A percentile compares a stretch with the other conserved stretches of the same genome.
Conservation (phyloP, 2,888 invertebrate species). For the Fragum fragum region DNA sequence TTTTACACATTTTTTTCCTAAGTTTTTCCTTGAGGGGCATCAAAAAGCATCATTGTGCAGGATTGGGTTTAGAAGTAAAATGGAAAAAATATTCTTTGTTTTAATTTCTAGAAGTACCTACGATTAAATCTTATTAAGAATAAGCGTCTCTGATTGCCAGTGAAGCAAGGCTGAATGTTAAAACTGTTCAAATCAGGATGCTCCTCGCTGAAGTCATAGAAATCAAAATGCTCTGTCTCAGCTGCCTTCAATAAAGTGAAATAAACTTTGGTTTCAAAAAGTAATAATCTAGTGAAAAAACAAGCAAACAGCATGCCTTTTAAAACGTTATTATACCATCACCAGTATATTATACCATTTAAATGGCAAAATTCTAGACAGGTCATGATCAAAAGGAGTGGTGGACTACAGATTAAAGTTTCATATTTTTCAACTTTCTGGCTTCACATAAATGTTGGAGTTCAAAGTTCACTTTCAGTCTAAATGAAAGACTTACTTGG, state of each 20-base stretch:
- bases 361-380: neutral
- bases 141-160: slow-evolving; percentile 65
- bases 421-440: too few relatives aligned
- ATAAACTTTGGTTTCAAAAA: too few relatives aligned
- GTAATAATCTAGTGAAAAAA: too few relatives aligned
- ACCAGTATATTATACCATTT: neutral
- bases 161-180: slow-evolving; percentile 76
- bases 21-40: neutral
- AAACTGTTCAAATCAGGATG: slow-evolving; percentile 74
- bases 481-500: too few relatives aligned
- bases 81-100: too few relatives aligned
- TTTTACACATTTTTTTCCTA: neutral
- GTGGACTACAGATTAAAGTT: neutral
- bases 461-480: too few relatives aligned
- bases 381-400: neutral
- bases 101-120: slow-evolving; percentile 35
- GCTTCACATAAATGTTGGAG: too few relatives aligned
- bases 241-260: slow-evolving; percentile 43
- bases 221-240: slow-evolving; percentile 65
- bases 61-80: too few relatives aligned
- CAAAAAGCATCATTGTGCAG: too few relatives aligned
- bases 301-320: too few relatives aligned
- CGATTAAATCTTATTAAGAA: slow-evolving; percentile 73
- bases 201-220: slow-evolving; percentile 78
- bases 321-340: too few relatives aligned